Base-by-base conservation (phyloP, 2,113 vertebrate genomes). In the Penelope pileata region DNA sequence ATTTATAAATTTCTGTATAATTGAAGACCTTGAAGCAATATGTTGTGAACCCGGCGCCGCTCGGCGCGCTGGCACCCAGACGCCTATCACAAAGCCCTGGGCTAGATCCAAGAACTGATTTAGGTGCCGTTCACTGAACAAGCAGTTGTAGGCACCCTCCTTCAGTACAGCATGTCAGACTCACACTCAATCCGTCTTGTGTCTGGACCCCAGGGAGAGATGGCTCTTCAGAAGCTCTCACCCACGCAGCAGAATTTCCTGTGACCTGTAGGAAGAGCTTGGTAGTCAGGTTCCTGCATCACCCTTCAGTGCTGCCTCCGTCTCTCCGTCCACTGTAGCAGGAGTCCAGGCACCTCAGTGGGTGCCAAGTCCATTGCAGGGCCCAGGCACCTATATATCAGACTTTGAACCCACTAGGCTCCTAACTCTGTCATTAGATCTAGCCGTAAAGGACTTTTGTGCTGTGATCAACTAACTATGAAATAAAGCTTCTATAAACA, bases 361-460 rank as follows among this genome's bases (percentile, higher is more conserved):
- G 86, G 83, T 85, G 70, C 78, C 40, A 40, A 54, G 86, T 68
- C 82, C 93, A 32, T 23, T 6, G 6, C 54, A 81, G 47, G 51
- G 64, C 69, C 42, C 43, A 30, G 38, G 72, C 91, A 95, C 91
- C 86, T 59, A 54, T 60, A 19, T 48, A 82, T 4, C 86, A 92
- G 80, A 64, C 92, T 94, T 54, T 23, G 16, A 86, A 94, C 51
- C 86, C 92, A 90, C 91, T 63, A 78, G 42, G 86, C 91, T 58
- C 83, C 96, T 96, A 96, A 91, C 88, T 96, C 96, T 93, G 95
- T 93, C 69, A 63, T 95, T 96, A 96, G 95, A 95, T 95, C 94
- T 96, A 95, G 95, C 91, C 78, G 8, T 89, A 70, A 92, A 93
- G 96, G 94, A 97, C 86, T 95, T 73, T 30, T 75, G 91, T 97